Conservation (phyloP, 23 tunicate genomes). For the Ciona savignyi region DNA sequence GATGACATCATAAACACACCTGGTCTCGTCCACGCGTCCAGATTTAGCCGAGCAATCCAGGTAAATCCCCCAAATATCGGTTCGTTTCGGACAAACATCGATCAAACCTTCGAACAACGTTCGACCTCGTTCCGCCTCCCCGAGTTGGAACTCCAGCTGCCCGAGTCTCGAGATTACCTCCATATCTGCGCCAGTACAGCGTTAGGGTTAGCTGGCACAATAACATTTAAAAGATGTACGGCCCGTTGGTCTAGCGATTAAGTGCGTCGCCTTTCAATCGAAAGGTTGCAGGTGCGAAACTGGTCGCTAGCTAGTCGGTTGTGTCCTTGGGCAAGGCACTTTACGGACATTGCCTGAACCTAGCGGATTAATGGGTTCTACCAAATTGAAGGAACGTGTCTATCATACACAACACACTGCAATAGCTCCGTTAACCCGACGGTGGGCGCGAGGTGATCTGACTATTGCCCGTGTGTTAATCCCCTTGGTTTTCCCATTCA, state of each 20-base stretch:
- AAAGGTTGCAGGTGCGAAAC: no score
- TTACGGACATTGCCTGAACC: no score
- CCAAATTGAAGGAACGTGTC: no score
- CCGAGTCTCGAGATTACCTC: slow-evolving; percentile 63
- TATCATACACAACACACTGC: no score
- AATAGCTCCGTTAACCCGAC: no score
- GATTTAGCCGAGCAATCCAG: slow-evolving; percentile 48
- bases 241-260: no score
- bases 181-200: slow-evolving; percentile 31
- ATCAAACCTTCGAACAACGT: slow-evolving; percentile 61
- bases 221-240: not conserved
- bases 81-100: slow-evolving; percentile 49
- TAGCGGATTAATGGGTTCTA: no score
- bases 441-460: no score
- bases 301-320: no score
- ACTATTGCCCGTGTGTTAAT: no score
- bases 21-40: slow-evolving; percentile 39
- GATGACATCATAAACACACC: slow-evolving; percentile 18
- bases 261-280: not conserved
- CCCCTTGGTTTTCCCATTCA: no score
- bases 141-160: slow-evolving; percentile 45
- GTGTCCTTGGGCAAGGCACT: no score
- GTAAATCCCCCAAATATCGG: slow-evolving; percentile 84
- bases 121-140: slow-evolving; percentile 65
- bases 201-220: not conserved